phyloP scores from a whole-genome alignment of 2,113 vertebrate genomes.

The Hoplias malabaricus region DNA sequence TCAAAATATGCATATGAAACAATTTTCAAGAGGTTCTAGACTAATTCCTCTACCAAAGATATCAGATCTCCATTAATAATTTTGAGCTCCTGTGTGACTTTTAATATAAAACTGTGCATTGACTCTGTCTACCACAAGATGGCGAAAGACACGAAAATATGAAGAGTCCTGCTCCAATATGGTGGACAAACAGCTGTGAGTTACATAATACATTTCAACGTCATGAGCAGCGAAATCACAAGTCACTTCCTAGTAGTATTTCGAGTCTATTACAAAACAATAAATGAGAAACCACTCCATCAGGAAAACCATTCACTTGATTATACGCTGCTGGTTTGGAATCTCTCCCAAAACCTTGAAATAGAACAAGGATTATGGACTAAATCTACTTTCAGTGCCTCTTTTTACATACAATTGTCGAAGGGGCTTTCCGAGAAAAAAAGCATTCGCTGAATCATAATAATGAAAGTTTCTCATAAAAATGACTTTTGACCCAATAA shows the following conservation, averaged over 20 bases:
- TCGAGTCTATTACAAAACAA: background rate
- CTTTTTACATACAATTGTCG: background rate
- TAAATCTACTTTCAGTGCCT: background rate
- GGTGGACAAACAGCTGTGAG: background rate
- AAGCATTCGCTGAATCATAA: too few species aligned
- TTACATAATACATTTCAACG: conserved; percentile 12
- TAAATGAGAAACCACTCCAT: background rate
- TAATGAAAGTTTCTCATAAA: too few species aligned
- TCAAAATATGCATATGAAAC: too few species aligned
- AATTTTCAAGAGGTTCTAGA: too few species aligned
- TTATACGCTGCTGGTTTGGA: background rate
- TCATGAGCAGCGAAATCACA: background rate
- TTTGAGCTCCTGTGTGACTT: too few species aligned
- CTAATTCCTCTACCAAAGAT: too few species aligned
- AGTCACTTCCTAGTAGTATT: background rate
- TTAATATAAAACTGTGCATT: background rate
- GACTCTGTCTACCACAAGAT: conserved; percentile 53
- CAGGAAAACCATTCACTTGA: background rate
- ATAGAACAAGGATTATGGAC: background rate
- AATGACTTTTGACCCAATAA: too few species aligned
- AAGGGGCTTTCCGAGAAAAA: too few species aligned
- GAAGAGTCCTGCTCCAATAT: background rate
- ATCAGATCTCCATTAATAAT: too few species aligned
- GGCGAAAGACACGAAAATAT: conserved; percentile 36
- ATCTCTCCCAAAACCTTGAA: background rate